phyloP scores from a whole-genome alignment of 2,888 invertebrate species.

The Thysanoteuthis rhombus region DNA sequence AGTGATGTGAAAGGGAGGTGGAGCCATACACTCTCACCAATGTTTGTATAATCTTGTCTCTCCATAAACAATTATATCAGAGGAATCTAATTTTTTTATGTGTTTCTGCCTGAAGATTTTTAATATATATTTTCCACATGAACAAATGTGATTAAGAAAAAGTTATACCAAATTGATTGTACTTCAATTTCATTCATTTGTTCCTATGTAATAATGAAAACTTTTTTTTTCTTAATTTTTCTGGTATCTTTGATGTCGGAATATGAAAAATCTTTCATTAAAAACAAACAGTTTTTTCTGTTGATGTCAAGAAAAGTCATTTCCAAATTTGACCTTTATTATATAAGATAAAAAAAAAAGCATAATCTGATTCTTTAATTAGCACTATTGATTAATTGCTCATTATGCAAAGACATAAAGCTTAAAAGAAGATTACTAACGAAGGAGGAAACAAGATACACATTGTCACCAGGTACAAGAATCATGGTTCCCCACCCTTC shows the following conservation, averaged over 20 bases:
- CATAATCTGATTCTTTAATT: neutral
- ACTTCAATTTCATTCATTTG: too few relatives aligned
- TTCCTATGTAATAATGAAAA: too few relatives aligned
- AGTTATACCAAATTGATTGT: too few relatives aligned
- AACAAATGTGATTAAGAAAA: too few relatives aligned
- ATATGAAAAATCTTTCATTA: neutral
- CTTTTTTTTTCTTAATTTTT: neutral
- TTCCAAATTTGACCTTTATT: neutral
- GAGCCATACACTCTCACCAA: too few relatives aligned
- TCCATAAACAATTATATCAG: too few relatives aligned
- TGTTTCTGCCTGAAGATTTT: too few relatives aligned
- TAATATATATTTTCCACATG: too few relatives aligned
- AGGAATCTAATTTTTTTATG: too few relatives aligned
- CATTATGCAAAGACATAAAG: neutral
- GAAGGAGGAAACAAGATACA: neutral
- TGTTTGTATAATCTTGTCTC: too few relatives aligned
- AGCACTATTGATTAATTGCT: neutral
- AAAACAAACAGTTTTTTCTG: neutral
- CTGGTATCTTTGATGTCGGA: neutral
- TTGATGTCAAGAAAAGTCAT: neutral
- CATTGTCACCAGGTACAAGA: neutral
- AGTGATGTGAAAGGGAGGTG: too few relatives aligned
- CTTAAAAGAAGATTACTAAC: neutral
- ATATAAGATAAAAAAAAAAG: neutral
- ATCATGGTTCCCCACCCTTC: neutral